Evolutionary conservation across 1,140 invertebrate species (phyloP).

Genomic region (Vanessa atalanta): DNA sequence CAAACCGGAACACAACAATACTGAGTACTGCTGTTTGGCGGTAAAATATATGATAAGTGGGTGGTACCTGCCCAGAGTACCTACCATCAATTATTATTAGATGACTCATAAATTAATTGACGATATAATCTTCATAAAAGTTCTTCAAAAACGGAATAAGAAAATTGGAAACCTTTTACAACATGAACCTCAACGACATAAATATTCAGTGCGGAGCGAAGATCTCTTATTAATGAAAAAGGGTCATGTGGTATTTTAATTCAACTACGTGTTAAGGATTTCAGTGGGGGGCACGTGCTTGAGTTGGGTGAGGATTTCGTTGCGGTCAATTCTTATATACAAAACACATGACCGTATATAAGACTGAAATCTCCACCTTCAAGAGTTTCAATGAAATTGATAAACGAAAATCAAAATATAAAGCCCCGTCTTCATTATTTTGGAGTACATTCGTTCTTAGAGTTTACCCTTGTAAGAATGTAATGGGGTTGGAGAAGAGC

Average conservation of each 20-base stretch:
- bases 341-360: conserved; percentile 20
- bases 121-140: too few relatives aligned
- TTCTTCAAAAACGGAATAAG: background rate
- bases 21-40: too few relatives aligned
- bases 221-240: conserved; percentile 81
- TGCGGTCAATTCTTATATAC: conserved; percentile 35
- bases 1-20: too few relatives aligned
- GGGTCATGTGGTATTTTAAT: conserved; percentile 80
- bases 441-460: background rate
- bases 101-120: too few relatives aligned
- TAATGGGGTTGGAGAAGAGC: background rate
- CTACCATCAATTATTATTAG: too few relatives aligned
- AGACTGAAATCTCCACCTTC: background rate
- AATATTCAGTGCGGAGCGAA: conserved; percentile 75
- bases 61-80: too few relatives aligned
- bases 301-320: conserved; percentile 39
- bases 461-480: background rate
- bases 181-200: conserved; percentile 57
- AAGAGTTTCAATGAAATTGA: background rate
- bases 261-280: conserved; percentile 79
- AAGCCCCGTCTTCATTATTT: background rate
- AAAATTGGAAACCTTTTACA: conserved; percentile 8
- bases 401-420: background rate
- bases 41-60: too few relatives aligned
- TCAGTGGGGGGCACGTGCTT: conserved; percentile 52